Conservation (phyloP, 2,113 vertebrate genomes). For the Athene noctua region DNA sequence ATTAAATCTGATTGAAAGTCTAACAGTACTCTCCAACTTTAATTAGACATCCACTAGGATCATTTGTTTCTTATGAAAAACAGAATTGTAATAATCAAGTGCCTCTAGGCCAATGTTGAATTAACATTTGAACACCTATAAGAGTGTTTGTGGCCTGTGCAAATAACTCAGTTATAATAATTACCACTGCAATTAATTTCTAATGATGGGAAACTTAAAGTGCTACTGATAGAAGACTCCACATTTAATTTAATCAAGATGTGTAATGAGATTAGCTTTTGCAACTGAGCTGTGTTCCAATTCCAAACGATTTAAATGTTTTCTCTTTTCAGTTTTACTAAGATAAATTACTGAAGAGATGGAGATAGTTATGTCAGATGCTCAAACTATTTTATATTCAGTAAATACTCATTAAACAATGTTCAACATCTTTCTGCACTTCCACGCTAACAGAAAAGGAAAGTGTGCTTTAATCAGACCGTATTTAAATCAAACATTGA, state of each 20-base stretch:
- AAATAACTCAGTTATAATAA: constrained; percentile 42
- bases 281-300: constrained; percentile 27
- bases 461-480: constrained; percentile 25
- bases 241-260: constrained; percentile 70
- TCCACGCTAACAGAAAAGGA: background rate
- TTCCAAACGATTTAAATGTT: constrained; percentile 53
- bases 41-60: background rate
- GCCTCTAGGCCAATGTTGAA: constrained; percentile 59
- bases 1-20: background rate
- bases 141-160: constrained; percentile 41
- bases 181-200: constrained; percentile 67
- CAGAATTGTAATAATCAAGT: constrained; percentile 52
- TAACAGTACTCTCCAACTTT: constrained; percentile 31
- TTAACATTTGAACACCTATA: constrained; percentile 36
- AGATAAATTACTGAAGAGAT: constrained; percentile 31
- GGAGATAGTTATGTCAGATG: constrained; percentile 8
- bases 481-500: constrained; percentile 54
- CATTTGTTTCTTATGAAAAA: constrained; percentile 9
- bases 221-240: constrained; percentile 43
- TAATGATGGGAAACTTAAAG: constrained; percentile 38
- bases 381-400: constrained; percentile 32
- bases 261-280: constrained; percentile 64
- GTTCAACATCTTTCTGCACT: background rate
- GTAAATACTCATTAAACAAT: constrained; percentile 39
- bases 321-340: background rate